Evolutionary conservation across 2,888 invertebrate species (phyloP), one percentile per base, ranked within the genome.

Genomic region (Doris montereyensis): DNA sequence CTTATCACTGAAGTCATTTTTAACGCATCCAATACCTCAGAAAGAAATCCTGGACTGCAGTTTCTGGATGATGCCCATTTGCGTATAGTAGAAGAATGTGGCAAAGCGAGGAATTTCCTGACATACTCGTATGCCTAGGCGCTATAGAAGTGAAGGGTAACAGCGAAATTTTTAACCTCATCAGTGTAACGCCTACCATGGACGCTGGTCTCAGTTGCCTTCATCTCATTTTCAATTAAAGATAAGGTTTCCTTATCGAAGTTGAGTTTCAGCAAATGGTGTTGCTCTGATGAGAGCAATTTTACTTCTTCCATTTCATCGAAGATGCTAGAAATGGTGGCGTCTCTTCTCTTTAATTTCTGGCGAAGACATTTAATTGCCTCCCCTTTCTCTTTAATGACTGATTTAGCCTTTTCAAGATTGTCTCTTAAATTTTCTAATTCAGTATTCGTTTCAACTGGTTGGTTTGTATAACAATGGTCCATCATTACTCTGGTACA

Each of bases 21-120:
- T n/a, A n/a, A n/a, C n/a, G n/a, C n/a, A n/a, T n/a, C n/a, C n/a
- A n/a, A n/a, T n/a, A n/a, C n/a, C n/a, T n/a, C n/a, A n/a, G n/a
- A n/a, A n/a, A n/a, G n/a, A n/a, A n/a, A n/a, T n/a, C 74, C 74
- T 2, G 74, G 74, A 57, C 58, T 58, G 58, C 58, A 74, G 28
- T 74, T 52, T n/a, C 52, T 52, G 8, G 57, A 57, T 57, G 74
- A 74, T 5, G 74, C 74, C 74, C 74, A 74, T 58, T 74, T 74
- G 24, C 74, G 21, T 1, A 74, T 74, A 10, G 74, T 74, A 5
- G n/a, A 13, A 26, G 74, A 60, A 32, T 74, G 74, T 21, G 74
- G 58, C n/a, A 74, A 30, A 74, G 10, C 17, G 28, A 74, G 58
- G 32, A 1, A 74, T 58, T 74, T 52, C 17, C 74, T 17, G n/a